These are phyloP conservation scores for Neomicropteryx cornuta DNA, from an alignment of 1,140 invertebrate species.

Conservation along the genomic window DNA sequence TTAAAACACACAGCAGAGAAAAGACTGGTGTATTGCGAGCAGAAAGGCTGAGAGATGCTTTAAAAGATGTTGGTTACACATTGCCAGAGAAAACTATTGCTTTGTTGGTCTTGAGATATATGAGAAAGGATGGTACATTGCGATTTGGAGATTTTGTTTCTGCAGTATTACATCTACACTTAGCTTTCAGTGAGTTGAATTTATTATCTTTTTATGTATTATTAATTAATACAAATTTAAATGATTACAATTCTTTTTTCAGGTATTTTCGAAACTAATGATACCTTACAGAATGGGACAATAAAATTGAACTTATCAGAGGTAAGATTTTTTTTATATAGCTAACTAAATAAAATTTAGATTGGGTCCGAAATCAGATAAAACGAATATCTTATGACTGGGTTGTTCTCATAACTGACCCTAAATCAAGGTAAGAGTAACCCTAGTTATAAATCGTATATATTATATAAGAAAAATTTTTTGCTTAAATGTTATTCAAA, in stretches of 20 bases:
- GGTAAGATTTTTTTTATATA: too few species aligned
- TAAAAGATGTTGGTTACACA: constrained; percentile 80
- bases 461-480: too few species aligned
- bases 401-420: too few species aligned
- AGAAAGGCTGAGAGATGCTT: constrained; percentile 72
- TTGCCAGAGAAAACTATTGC: constrained; percentile 74
- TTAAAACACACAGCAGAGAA: constrained; percentile 83
- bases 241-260: constrained; percentile 22
- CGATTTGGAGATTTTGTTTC: constrained; percentile 88
- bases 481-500: too few species aligned
- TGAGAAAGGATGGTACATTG: constrained; percentile 88
- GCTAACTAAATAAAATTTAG: too few species aligned
- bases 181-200: constrained; percentile 66
- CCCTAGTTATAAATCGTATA: too few species aligned
- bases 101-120: constrained; percentile 73
- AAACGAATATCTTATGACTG: too few species aligned
- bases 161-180: constrained; percentile 76
- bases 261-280: constrained; percentile 73
- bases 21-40: constrained; percentile 83
- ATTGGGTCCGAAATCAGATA: too few species aligned
- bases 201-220: constrained; percentile 1
- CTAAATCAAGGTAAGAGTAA: too few species aligned
- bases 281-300: constrained; percentile 69
- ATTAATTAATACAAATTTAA: constrained; percentile 10
- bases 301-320: constrained; percentile 72